phyloP scores from a whole-genome alignment of 1,140 invertebrate species.

The Rhizoglyphus robini region DNA sequence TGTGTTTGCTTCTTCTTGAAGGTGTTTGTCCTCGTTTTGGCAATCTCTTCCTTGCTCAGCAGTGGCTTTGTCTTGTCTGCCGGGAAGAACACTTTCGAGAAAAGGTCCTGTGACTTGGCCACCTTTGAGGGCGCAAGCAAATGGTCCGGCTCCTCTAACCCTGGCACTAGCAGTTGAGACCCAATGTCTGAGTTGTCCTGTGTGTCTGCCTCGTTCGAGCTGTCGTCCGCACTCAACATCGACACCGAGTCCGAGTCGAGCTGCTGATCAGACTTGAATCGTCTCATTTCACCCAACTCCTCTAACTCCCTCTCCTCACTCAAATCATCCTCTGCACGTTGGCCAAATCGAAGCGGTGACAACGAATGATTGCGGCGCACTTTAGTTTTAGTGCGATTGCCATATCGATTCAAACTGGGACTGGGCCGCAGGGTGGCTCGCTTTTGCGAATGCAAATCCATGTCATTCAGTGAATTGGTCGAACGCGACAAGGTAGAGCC shows the following conservation, averaged over 20 bases:
- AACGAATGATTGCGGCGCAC: constrained; percentile 7
- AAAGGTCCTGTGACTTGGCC: constrained; percentile 9
- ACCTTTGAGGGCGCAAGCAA: constrained; percentile 10
- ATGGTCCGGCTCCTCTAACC: not conserved
- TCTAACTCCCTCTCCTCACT: not conserved
- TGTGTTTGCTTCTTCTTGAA: not conserved
- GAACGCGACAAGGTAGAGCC: not conserved
- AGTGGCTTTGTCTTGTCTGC: not conserved
- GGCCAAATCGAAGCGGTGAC: not conserved
- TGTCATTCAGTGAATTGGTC: not conserved
- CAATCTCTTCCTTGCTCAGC: not conserved
- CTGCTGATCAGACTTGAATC: not conserved
- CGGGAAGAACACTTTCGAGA: not conserved
- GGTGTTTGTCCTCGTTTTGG: not conserved
- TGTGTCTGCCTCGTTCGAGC: not conserved
- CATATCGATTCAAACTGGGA: not conserved
- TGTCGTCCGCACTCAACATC: not conserved
- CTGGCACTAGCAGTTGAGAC: too few species aligned
- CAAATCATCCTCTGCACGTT: not conserved
- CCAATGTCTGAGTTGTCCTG: too few species aligned
- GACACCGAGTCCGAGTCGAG: not conserved
- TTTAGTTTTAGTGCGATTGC: not conserved
- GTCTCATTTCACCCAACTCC: not conserved
- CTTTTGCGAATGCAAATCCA: not conserved
- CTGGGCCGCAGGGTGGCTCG: not conserved